Percentiles rank a stretch among this genome's conserved stretches.
Conservation (phyloP, 2,888 invertebrate genomes). For the Tethea ocularis region DNA sequence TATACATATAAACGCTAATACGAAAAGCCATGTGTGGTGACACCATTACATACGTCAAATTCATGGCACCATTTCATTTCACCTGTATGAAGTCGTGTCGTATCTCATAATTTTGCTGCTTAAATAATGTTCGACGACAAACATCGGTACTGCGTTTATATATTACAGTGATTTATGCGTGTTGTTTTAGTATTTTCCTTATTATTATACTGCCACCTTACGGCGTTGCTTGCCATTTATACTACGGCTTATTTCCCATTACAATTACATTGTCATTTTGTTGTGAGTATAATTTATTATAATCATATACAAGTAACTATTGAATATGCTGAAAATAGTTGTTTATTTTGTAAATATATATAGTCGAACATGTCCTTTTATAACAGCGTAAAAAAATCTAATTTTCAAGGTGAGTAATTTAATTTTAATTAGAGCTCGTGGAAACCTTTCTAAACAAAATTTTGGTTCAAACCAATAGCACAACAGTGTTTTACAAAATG, state of each 20-base stretch:
- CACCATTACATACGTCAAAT: no score
- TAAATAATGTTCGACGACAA: slow-evolving; percentile 8
- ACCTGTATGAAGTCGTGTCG: neutral
- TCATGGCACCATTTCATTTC: neutral
- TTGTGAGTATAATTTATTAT: slow-evolving; percentile 3
- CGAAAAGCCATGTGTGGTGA: no score
- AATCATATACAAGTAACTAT: neutral
- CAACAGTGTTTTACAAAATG: neutral
- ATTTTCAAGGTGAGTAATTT: no score
- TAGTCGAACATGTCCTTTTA: no score
- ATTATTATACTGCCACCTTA: slow-evolving; percentile 7
- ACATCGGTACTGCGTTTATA: neutral
- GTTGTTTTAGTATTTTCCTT: slow-evolving; percentile 7
- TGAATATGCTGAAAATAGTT: neutral
- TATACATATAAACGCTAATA: no score
- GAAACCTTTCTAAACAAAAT: neutral
- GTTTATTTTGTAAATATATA: neutral
- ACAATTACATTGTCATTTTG: neutral
- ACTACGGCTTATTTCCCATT: slow-evolving; percentile 3
- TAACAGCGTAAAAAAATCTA: no score
- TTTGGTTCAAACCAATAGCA: neutral
- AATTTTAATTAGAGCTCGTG: no score
- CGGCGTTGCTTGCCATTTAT: slow-evolving; percentile 6
- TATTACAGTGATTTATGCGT: slow-evolving; percentile 6
- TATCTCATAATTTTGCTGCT: slow-evolving; percentile 6